Evolutionary conservation across 1,140 invertebrate species (phyloP).

Genomic region (Drosophila pseudoobscura): DNA sequence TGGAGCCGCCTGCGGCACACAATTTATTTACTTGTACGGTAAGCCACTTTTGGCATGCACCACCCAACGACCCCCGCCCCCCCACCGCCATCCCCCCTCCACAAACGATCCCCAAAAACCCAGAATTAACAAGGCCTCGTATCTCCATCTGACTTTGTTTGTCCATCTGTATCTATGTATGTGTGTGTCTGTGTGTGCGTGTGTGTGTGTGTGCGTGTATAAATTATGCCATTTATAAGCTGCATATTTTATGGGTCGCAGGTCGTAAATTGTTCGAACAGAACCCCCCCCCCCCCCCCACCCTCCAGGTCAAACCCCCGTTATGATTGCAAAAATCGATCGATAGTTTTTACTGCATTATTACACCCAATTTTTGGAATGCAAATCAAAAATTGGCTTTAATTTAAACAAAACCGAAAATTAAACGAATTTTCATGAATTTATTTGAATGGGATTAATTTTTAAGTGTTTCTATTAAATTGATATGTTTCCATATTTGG

Average conservation of each 20-base stretch:
- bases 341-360: conserved; percentile 39
- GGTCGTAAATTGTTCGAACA: conserved; percentile 65
- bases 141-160: conserved; percentile 58
- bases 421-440: background rate
- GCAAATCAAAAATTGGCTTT: no score
- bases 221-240: conserved; percentile 77
- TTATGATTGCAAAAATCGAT: conserved; percentile 49
- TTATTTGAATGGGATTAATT: background rate
- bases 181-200: conserved; percentile 6
- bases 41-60: conserved; percentile 36
- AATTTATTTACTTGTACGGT: conserved; percentile 65
- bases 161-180: conserved; percentile 16
- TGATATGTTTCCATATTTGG: no score
- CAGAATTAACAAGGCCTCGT: conserved; percentile 66
- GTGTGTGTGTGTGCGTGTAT: conserved; percentile 27
- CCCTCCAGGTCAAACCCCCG: background rate
- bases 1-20: conserved; percentile 17
- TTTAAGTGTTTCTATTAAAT: no score
- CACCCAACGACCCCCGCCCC: no score
- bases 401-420: background rate
- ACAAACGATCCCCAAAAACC: conserved; percentile 9
- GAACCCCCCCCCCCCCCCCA: conserved; percentile 1
- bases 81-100: no score
- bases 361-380: conserved; percentile 9
- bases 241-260: conserved; percentile 70